phyloP scores from a whole-genome alignment of 2,797 vertebrate species.

The Chiroxiphia lanceolata region DNA sequence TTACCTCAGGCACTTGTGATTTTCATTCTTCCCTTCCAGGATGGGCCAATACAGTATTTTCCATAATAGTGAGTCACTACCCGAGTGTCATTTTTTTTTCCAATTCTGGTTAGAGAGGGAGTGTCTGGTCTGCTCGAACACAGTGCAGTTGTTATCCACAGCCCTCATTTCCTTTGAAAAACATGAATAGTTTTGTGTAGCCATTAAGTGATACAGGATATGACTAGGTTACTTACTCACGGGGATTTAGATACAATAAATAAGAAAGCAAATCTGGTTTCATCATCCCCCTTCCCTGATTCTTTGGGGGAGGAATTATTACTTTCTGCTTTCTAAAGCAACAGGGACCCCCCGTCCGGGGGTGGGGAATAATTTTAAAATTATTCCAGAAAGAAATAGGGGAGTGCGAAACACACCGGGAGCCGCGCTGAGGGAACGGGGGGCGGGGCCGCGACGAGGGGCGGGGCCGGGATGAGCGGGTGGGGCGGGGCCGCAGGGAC shows the following conservation, averaged over 20 bases:
- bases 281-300: background rate
- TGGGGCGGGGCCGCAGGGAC: too few relatives aligned
- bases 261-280: conserved; percentile 20
- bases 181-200: background rate
- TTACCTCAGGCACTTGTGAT: background rate
- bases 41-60: background rate
- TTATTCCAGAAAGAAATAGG: background rate
- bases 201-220: conserved; percentile 41
- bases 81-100: background rate
- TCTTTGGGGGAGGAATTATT: background rate
- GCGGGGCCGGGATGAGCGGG: too few relatives aligned
- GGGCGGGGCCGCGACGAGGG: too few relatives aligned
- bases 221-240: conserved; percentile 56
- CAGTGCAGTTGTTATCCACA: background rate
- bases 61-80: background rate
- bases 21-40: background rate
- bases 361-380: background rate
- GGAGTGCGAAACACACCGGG: background rate
- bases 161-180: background rate
- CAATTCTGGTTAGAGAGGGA: background rate
- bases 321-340: background rate
- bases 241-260: conserved; percentile 9
- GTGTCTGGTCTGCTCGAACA: background rate
- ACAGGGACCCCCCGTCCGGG: background rate
- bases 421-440: too few relatives aligned